These are phyloP conservation scores for Oopsacas minuta DNA, from an alignment of 37 sponge, comb jelly and placozoan species.

Conservation along the genomic window DNA sequence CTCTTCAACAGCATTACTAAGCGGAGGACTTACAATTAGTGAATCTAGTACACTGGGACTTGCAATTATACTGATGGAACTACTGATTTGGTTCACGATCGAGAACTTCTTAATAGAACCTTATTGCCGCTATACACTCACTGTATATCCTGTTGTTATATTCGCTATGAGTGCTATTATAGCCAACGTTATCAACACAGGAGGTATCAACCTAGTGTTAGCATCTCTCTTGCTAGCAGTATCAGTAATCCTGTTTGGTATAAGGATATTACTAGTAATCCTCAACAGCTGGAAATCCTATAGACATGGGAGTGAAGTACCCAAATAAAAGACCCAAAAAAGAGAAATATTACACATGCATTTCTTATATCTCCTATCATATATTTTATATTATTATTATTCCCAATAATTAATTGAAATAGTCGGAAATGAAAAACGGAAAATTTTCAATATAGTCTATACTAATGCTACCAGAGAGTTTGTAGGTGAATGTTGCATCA, in stretches of 20 bases:
- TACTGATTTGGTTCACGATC: constrained; percentile 20
- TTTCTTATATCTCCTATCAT: too few species aligned
- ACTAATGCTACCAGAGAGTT: too few species aligned
- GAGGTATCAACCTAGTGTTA: not conserved
- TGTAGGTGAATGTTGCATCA: too few species aligned
- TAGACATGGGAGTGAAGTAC: not conserved
- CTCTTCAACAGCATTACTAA: not conserved
- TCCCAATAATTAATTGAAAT: too few species aligned
- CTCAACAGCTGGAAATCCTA: not conserved
- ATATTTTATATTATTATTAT: too few species aligned
- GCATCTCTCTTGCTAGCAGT: not conserved
- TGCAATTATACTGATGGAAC: constrained; percentile 20
- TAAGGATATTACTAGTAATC: not conserved
- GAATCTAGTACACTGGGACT: constrained; percentile 24
- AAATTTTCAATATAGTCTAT: too few species aligned
- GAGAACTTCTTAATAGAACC: constrained; percentile 19
- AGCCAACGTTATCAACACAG: not conserved
- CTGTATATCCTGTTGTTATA: constrained; percentile 22
- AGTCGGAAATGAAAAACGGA: too few species aligned
- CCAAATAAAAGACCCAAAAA: not conserved
- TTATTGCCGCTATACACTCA: constrained; percentile 26
- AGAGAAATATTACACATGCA: too few species aligned
- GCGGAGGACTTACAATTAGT: not conserved
- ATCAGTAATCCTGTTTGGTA: not conserved
- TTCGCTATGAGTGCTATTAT: not conserved